These are phyloP conservation scores for Struthio camelus DNA, from an alignment of 2,113 vertebrate species.

Conservation along the genomic window DNA sequence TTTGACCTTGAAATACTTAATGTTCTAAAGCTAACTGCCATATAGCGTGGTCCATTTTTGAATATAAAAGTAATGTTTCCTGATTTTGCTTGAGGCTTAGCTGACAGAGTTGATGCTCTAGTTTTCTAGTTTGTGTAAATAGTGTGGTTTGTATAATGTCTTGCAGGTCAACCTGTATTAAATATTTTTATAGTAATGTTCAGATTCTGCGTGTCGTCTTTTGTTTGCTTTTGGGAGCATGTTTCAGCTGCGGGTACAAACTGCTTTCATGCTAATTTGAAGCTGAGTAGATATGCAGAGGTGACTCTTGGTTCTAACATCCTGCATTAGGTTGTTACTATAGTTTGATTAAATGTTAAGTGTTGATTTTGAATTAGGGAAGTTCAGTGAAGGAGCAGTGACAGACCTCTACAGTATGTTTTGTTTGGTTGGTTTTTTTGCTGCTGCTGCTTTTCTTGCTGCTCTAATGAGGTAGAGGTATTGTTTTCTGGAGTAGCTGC, in stretches of 20 bases:
- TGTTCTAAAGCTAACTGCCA: neutral
- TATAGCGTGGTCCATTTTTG: neutral
- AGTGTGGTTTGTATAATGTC: neutral
- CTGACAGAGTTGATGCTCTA: neutral
- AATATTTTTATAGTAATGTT: neutral
- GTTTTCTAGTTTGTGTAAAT: neutral
- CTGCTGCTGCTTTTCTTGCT: no score
- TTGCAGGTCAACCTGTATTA: neutral
- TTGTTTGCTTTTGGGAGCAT: neutral
- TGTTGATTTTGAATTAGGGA: neutral
- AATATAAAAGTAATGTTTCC: neutral
- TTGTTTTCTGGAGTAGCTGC: neutral
- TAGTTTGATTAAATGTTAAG: neutral
- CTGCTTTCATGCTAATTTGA: neutral
- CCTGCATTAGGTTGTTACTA: neutral
- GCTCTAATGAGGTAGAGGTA: fast-evolving
- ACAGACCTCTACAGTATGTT: neutral
- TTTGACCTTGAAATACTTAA: neutral
- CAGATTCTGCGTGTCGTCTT: neutral
- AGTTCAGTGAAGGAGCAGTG: neutral
- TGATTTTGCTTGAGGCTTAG: neutral
- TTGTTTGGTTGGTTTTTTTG: no score
- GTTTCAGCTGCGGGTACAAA: neutral
- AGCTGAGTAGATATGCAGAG: fast-evolving
- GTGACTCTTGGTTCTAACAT: neutral